A percentile compares a stretch with the other conserved stretches of the same genome.
phyloP scores from a whole-genome alignment of 2,888 invertebrate genomes.

The Philopedon plagiatum region DNA sequence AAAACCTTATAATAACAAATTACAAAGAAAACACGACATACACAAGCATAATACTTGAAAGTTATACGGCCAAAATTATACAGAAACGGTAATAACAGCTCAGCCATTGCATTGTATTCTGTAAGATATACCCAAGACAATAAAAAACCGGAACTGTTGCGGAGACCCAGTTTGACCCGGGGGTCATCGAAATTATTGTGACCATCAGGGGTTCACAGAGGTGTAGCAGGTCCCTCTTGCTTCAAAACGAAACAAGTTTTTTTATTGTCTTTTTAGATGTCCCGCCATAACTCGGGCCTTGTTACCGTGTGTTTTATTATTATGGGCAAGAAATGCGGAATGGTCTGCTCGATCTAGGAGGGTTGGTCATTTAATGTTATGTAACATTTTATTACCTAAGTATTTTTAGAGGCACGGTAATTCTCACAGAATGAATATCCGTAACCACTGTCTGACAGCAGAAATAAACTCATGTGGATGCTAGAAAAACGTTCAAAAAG shows the following conservation, averaged over 20 bases:
- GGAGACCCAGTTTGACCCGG: conserved; percentile 34
- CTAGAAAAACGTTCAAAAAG: too few relatives aligned
- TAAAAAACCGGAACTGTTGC: conserved; percentile 46
- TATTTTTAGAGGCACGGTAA: background rate
- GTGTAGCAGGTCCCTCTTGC: conserved; percentile 36
- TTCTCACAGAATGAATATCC: background rate
- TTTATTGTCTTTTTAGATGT: conserved; percentile 22
- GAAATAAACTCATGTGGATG: too few relatives aligned
- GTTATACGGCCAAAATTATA: conserved; percentile 16
- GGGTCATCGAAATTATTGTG: conserved; percentile 38
- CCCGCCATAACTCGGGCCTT: background rate
- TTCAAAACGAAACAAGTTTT: conserved; percentile 28
- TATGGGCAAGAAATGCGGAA: background rate
- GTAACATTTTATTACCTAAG: background rate
- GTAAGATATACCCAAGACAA: conserved; percentile 32
- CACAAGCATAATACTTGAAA: background rate
- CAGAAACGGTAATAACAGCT: conserved; percentile 17
- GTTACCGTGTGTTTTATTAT: background rate
- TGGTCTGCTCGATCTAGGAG: background rate
- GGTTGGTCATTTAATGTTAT: background rate
- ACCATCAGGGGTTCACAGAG: conserved; percentile 37
- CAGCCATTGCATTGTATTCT: conserved; percentile 37
- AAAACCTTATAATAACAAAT: too few relatives aligned
- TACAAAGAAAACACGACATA: background rate
- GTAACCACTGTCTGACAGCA: too few relatives aligned